Conservation (phyloP, 2,113 vertebrate genomes). For the Lates calcarifer region DNA sequence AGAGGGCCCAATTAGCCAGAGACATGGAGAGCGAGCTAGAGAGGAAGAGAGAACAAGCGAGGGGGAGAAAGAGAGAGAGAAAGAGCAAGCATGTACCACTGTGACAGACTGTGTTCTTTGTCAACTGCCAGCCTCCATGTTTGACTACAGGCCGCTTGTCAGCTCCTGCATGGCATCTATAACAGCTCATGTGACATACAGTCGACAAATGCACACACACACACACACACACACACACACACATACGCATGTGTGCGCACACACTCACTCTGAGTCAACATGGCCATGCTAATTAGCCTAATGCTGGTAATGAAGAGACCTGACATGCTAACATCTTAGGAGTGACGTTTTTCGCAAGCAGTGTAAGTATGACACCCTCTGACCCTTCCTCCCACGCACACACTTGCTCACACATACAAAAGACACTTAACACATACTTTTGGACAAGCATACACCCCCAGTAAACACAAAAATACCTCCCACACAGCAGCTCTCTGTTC, state of each 20-base stretch:
- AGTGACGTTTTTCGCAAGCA: constrained; percentile 80
- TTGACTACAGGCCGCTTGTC: constrained; percentile 73
- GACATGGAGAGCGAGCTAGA: constrained; percentile 42
- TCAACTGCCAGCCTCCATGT: constrained; percentile 73
- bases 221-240: constrained; percentile 22
- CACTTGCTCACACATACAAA: constrained; percentile 26
- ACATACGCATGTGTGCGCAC: neutral
- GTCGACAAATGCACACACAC: constrained; percentile 55
- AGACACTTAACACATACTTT: constrained; percentile 19
- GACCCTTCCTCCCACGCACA: constrained; percentile 50
- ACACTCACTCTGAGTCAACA: constrained; percentile 53
- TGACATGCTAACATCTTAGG: constrained; percentile 81
- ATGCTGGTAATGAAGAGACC: constrained; percentile 88
- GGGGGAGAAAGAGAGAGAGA: constrained; percentile 18
- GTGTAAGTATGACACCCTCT: constrained; percentile 76
- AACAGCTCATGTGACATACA: constrained; percentile 65
- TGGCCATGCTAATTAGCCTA: constrained; percentile 86
- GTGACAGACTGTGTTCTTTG: constrained; percentile 71
- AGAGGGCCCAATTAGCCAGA: constrained; percentile 77
- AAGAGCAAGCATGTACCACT: constrained; percentile 26
- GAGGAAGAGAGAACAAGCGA: constrained; percentile 10
- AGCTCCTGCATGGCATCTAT: constrained; percentile 66
- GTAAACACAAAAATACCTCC: constrained; percentile 36
- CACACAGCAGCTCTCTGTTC: neutral
- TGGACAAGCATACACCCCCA: neutral